Evolutionary conservation across 2,888 invertebrate genomes (phyloP), one percentile per base, ranked within the genome.

Genomic region (Mesorhabditis sp.): DNA sequence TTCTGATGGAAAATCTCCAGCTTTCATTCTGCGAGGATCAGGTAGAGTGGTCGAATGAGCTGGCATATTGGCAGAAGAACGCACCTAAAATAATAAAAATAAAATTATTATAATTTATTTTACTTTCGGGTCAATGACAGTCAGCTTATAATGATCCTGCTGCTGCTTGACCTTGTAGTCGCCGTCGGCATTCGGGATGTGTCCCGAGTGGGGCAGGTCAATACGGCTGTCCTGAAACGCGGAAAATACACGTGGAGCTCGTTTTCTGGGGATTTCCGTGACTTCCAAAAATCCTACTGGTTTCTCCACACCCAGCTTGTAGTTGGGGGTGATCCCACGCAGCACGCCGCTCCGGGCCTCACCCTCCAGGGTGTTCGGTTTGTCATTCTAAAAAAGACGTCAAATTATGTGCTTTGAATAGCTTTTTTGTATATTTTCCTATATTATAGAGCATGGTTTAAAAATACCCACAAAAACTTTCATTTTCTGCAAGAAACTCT

Each of bases 101-200:
- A 13, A 50, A 50, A 50, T 50, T 50, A 10, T 43, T 7, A 13
- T 10, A 10, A 65, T 41, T 43, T 5, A 43, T 10, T 5, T 65
- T 10, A 83, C 86, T 73, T 82, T 83, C n/a, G 86, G 86, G 70
- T 86, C 86, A 72, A 86, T 86, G 50, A 86, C 76, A 7, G 82
- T 83, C 78, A 83, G 82, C 44, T 82, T 82, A 73, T 83, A 86
- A 66, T 80, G 78, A 63, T 86, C 85, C 66, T 82, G 81, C 4
- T 72, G 71, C 68, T 68, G 76, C 45, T 74, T 83, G 43, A 68
- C 79, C 73, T 82, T 83, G 73, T 84, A 84, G 70, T 84, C 84
- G n/a, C 81, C 82, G 43, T 72, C 70, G 43, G 74, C 79, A 62
- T 77, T 77, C 15, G 81, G 80, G 45, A 80, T 66, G 65, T 71